phyloP scores from a whole-genome alignment of 2,113 vertebrate genomes.

The Odocoileus virginianus region DNA sequence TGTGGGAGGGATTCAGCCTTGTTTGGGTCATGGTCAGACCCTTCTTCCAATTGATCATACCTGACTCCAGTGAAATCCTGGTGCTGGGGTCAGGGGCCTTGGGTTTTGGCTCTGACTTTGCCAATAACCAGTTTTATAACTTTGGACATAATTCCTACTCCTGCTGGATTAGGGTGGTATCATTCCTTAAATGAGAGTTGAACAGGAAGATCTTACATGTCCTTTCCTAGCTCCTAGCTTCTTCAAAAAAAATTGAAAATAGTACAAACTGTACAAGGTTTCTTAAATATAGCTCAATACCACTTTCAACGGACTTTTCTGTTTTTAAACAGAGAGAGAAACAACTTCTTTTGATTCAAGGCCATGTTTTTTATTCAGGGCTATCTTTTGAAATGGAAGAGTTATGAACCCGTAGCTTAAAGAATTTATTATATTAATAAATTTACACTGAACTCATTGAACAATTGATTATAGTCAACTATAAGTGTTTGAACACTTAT shows the following conservation, averaged over 20 bases:
- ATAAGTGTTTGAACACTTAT: not conserved
- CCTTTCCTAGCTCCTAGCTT: conserved; percentile 16
- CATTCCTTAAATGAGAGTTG: not conserved
- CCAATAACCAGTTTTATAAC: not conserved
- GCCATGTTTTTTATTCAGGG: not conserved
- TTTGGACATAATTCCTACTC: not conserved
- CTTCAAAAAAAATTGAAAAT: not conserved
- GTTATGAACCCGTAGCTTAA: not conserved
- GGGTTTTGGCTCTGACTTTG: not conserved
- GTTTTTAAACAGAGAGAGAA: not conserved
- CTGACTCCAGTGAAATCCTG: not conserved
- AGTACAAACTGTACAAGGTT: not conserved
- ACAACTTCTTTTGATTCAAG: not conserved
- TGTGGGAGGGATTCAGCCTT: not conserved
- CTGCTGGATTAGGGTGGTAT: not conserved
- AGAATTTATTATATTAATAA: not conserved
- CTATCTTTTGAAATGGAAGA: not conserved
- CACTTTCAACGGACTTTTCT: not conserved
- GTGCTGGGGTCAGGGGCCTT: not conserved
- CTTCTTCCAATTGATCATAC: not conserved
- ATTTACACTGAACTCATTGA: not conserved
- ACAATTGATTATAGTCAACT: not conserved
- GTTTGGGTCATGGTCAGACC: not conserved
- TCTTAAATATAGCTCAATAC: not conserved
- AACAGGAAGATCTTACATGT: not conserved